A percentile compares a stretch with the other conserved stretches of the same genome.
These are phyloP conservation scores for Drosophila ohnishii DNA, from an alignment of 1,140 invertebrate species.

Conservation along the genomic window DNA sequence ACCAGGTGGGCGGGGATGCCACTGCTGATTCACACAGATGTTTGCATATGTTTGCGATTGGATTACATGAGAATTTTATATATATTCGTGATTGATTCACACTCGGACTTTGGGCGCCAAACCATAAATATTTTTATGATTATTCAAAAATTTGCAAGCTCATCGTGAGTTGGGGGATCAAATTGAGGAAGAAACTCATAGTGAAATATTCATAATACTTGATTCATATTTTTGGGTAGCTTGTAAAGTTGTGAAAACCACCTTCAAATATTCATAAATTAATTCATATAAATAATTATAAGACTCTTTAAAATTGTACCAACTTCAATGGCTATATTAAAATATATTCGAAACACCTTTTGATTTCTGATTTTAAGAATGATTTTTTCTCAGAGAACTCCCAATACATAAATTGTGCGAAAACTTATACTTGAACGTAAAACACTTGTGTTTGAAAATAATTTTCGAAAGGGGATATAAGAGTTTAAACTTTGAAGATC, in stretches of 20 bases:
- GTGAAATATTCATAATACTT: neutral
- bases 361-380: slow-evolving; percentile 20
- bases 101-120: slow-evolving; percentile 17
- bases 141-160: slow-evolving; percentile 4
- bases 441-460: slow-evolving; percentile 51
- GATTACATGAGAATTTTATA: slow-evolving; percentile 35
- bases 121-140: slow-evolving; percentile 5
- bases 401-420: slow-evolving; percentile 12
- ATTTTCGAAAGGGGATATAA: slow-evolving; percentile 46
- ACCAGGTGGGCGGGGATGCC: neutral
- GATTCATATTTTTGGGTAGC: neutral
- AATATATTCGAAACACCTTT: slow-evolving; percentile 12
- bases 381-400: slow-evolving; percentile 21
- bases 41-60: slow-evolving; percentile 14
- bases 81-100: slow-evolving; percentile 22
- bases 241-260: neutral
- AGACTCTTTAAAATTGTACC: slow-evolving; percentile 2
- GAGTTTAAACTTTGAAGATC: slow-evolving; percentile 40
- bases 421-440: slow-evolving; percentile 11
- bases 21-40: slow-evolving; percentile 26
- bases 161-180: slow-evolving; percentile 20
- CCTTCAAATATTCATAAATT: neutral
- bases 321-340: slow-evolving; percentile 5
- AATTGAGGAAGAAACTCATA: neutral
- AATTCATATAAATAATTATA: neutral